phyloP scores from a whole-genome alignment of 2,113 vertebrate genomes.

The Nansenia antarctica region DNA sequence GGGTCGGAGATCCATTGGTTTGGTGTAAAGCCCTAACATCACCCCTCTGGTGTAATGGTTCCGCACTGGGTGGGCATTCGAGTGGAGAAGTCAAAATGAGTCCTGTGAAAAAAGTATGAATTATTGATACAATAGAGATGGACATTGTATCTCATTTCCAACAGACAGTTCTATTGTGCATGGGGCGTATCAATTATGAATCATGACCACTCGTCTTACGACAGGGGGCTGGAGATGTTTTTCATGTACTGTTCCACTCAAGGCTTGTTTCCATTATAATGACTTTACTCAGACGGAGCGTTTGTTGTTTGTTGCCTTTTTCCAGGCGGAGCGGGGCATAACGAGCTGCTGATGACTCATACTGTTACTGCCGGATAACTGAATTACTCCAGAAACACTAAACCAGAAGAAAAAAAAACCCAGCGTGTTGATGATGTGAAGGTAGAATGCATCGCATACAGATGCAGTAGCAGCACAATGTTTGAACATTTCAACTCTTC shows the following conservation, averaged over 20 bases:
- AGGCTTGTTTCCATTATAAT: conserved; percentile 38
- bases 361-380: conserved; percentile 47
- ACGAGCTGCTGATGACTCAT: conserved; percentile 58
- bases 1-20: conserved; percentile 3
- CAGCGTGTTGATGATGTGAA: conserved; percentile 20
- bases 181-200: conserved; percentile 40
- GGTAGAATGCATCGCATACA: conserved; percentile 30
- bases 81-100: not conserved
- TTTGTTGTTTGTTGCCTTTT: conserved; percentile 31
- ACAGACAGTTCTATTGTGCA: conserved; percentile 40
- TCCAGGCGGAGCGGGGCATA: conserved; percentile 38
- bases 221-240: conserved; percentile 21
- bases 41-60: not conserved
- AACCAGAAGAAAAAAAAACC: not conserved
- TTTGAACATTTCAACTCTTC: conserved; percentile 25
- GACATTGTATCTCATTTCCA: conserved; percentile 20
- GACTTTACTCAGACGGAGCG: conserved; percentile 35
- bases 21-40: not conserved
- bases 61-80: not conserved
- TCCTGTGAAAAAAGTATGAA: not conserved
- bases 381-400: conserved; percentile 55
- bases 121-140: conserved; percentile 27
- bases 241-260: conserved; percentile 10
- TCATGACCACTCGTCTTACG: conserved; percentile 15
- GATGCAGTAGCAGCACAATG: conserved; percentile 26